Evolutionary conservation across 2,797 vertebrate genomes (phyloP), one percentile per base, ranked within the genome.

Genomic region (Sebastes oblongus): DNA sequence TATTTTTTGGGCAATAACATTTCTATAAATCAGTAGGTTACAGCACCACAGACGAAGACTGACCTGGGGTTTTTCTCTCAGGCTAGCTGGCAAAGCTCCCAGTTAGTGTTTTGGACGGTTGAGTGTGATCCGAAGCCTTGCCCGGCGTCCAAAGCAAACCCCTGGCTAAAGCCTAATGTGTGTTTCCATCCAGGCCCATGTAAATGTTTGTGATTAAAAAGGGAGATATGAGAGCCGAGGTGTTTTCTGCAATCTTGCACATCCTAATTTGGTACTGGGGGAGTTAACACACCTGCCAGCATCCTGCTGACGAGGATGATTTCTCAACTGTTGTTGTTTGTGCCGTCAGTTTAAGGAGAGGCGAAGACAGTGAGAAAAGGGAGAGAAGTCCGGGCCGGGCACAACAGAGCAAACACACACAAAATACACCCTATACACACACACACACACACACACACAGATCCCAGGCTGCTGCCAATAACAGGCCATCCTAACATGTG

Each of bases 261-360:
- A 95, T 96, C 95, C 92, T 97, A 95, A 97, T 96, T 96, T 94
- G 96, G 95, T 95, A 96, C 96, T 96, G 89, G 90, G 96, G 96
- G 97, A 97, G 96, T 96, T 95, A 96, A 95, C 96, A 92, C 97
- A 97, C 97, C 97, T 98, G 98, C 97, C 97, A 96, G 93, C 91
- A 95, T 93, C 78, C 92, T 97, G 97, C 97, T 98, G 98, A 99
- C 97, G 91, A 94, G 89, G 89, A 89, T 93, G 93, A 95, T 97
- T 97, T 97, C 89, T 92, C 93, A 89, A 93, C 89, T 94, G 94
- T 96, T 95, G 95, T 95, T 96, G 94, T 95, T 96, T 95, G 94
- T 94, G 93, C 93, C 90, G 91, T 94, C 94, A 94, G 89, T 94
- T 94, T 94, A 93, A 89, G 85, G 94, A 93, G 93, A 94, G 92